Evolutionary conservation across 2,113 vertebrate genomes (phyloP).

Genomic region (Gadus chalcogrammus): DNA sequence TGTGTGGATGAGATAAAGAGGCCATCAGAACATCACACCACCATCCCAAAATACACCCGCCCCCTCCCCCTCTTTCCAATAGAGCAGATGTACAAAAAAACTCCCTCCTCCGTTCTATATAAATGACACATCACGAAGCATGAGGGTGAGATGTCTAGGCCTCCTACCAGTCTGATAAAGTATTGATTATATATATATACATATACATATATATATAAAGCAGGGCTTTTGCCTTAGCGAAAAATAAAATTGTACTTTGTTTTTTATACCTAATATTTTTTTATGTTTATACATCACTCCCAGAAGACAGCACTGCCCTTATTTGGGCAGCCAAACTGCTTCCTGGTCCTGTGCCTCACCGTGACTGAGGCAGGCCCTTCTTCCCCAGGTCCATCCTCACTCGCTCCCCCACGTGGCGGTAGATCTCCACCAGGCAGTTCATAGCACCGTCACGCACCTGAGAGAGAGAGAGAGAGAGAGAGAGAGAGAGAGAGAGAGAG

Average conservation of each 20-base stretch:
- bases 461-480: too few relatives aligned
- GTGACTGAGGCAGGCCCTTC: slow-evolving; percentile 94
- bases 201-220: background rate
- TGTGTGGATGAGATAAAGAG: slow-evolving; percentile 14
- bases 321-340: background rate
- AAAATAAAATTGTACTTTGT: background rate
- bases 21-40: slow-evolving; percentile 12
- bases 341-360: slow-evolving; percentile 69
- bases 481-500: too few relatives aligned
- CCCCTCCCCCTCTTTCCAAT: too few relatives aligned
- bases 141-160: background rate
- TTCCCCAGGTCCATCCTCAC: slow-evolving; percentile 95
- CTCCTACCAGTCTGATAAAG: background rate
- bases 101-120: background rate
- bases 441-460: slow-evolving; percentile 95
- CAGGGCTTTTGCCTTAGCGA: background rate
- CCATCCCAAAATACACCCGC: slow-evolving; percentile 23
- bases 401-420: slow-evolving; percentile 94
- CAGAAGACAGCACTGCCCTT: background rate
- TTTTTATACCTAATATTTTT: background rate
- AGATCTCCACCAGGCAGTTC: slow-evolving; percentile 95
- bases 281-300: background rate
- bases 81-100: too few relatives aligned
- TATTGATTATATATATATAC: background rate
- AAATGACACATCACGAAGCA: background rate